A percentile compares a stretch with the other conserved stretches of the same genome.
Evolutionary conservation across 37 sponge, comb jelly and placozoan genomes (phyloP).

Genomic region (Crambe crambe): DNA sequence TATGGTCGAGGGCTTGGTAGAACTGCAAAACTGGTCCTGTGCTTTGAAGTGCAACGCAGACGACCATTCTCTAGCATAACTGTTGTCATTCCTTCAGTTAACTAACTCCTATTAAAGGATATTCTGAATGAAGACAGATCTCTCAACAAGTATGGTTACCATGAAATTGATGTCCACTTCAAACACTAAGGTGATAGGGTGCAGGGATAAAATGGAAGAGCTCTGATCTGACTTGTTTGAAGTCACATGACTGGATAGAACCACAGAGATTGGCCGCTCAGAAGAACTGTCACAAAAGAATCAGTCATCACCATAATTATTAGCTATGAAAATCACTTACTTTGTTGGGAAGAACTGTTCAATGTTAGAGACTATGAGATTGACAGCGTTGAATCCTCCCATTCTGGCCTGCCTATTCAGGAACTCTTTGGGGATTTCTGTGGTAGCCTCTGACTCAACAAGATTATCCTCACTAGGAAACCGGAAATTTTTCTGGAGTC

Average conservation of each 20-base stretch:
- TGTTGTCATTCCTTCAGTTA: neutral
- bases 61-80: neutral
- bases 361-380: neutral
- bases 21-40: slow-evolving; percentile 40
- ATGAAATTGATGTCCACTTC: neutral
- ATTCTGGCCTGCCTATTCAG: neutral
- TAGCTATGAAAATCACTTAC: neutral
- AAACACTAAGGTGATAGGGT: neutral
- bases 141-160: too few relatives aligned
- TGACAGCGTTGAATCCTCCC: neutral
- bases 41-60: neutral
- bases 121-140: too few relatives aligned
- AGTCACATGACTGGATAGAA: neutral
- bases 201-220: neutral
- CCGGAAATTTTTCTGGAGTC: too few relatives aligned
- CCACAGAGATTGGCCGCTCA: neutral
- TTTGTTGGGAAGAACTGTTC: neutral
- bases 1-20: slow-evolving; percentile 8
- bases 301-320: neutral
- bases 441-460: neutral
- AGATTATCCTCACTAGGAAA: neutral
- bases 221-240: too few relatives aligned
- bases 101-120: neutral
- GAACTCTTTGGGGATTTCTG: neutral
- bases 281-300: neutral